Base-by-base conservation (phyloP, 2,797 vertebrate species). In the Schizopygopsis malacanthus region DNA sequence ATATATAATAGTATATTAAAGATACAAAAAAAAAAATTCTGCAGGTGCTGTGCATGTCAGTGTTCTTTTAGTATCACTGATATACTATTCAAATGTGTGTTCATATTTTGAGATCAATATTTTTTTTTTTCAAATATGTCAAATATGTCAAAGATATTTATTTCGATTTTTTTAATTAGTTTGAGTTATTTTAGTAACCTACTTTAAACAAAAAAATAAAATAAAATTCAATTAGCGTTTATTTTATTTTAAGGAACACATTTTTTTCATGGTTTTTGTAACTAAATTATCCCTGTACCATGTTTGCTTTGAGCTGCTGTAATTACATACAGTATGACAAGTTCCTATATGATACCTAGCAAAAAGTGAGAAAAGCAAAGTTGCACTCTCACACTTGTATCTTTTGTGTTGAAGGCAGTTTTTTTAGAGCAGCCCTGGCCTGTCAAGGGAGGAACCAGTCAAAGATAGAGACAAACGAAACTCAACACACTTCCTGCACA, bases 401-500 rank as follows among this genome's bases (percentile, higher is more conserved):
- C 54, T 50, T 63, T 25, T 54, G 59, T 67, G 61, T 83, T 33
- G 15, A 83, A 54, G 45, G 25, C 37, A 83, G 75, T n/a, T 59
- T 80, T 80, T 33, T 52, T n/a, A 37, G 41, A 85, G 71, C 41
- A 78, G 39, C 69, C 79, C 52, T 47, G 54, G 81, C 56, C 75
- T 78, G 56, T 72, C 69, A 87, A 70, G 16, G 69, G 50, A 83
- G 54, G 39, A 61, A 50, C 15, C 28, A 84, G 90, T 87, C 88
- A 88, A 82, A 83, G 73, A 1, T 3, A 54, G 22, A 84, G 10
- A 43, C 85, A 90, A 85, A 86, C 80, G 83, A 91, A 87, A 87
- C 54, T 70, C 84, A 59, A 83, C 91, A 89, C 82, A 79, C 90
- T 84, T 79, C 47, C 88, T 56, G 63, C 81, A 85, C 22, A 83